Base-by-base conservation (phyloP, 2,113 vertebrate species). In the Glaucidium brasilianum region DNA sequence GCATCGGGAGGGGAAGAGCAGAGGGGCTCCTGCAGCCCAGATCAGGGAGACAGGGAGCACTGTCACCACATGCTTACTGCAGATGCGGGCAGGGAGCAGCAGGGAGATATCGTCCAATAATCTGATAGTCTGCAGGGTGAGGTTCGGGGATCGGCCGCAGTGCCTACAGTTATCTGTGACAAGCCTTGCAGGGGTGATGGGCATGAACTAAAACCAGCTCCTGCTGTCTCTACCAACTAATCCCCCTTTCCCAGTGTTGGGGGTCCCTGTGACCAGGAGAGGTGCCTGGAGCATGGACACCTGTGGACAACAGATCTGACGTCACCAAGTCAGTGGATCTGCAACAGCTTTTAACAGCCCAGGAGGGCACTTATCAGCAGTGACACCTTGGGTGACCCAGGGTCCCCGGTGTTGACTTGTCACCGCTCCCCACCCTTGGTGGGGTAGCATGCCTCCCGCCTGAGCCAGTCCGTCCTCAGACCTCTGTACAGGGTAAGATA, bases 11-110 rank as follows among this genome's bases (percentile, higher is more conserved):
- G 10, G 35, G 25, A 30, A 17, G 47, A 26, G n/a, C 43, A 62
- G 26, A 56, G 73, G 32, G 22, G 22, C 6, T 85, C 25, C 76
- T 71, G 69, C 55, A 74, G 22, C 27, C 56, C 47, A 3, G 0
- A 3, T 47, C 6, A 8, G n/a, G 14, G 53, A 27, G 29, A 4
- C 6, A 39, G 53, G n/a, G 29, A 56, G 29, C 56, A 7, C 37
- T 4, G n/a, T 27, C 47, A 68, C 32, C 63, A 22, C 0, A 0
- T 11, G 35, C 20, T 50, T 32, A 60, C 55, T 62, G 39, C 3
- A 34, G 8, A 25, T 8, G 14, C 34, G 3, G 32, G 7, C 11
- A 20, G 78, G 76, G 53, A 92, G 53, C 34, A 68, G 49, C 27
- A 43, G 35, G 62, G 22, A 41, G 32, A 9, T 9, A 3, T 6